Conservation (phyloP, 1,140 invertebrate species). For the Drosophila prosaltans region DNA sequence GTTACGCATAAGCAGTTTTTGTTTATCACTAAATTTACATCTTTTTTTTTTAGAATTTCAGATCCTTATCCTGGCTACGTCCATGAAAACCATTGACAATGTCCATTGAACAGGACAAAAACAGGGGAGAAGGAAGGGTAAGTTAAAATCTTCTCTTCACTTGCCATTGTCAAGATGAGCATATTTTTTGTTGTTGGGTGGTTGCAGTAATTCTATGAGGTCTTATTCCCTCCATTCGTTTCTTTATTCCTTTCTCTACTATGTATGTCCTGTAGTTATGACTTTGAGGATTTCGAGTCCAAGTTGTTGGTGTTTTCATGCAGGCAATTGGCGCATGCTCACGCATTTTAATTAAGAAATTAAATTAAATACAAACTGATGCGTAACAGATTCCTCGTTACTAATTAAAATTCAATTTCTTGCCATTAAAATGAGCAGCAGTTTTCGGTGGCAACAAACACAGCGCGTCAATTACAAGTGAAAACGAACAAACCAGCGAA, state of each 20-base stretch:
- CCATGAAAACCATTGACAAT: not conserved
- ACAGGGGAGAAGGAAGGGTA: not conserved
- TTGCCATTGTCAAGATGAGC: slow-evolving; percentile 35
- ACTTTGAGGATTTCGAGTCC: slow-evolving; percentile 1
- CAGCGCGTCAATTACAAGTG: slow-evolving; percentile 66
- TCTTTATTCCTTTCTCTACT: too few species aligned
- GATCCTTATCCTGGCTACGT: not conserved
- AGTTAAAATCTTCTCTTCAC: not conserved
- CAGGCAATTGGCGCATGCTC: slow-evolving; percentile 56
- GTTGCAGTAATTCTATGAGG: too few species aligned
- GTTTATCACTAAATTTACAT: too few species aligned
- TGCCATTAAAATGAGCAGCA: slow-evolving; percentile 78
- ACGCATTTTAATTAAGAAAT: slow-evolving; percentile 82
- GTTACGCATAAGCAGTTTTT: too few species aligned
- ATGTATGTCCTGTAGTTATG: not conserved
- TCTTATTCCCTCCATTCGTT: too few species aligned
- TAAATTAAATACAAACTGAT: slow-evolving; percentile 82
- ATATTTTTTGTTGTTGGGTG: slow-evolving; percentile 19
- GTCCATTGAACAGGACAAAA: not conserved
- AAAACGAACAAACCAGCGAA: slow-evolving; percentile 10
- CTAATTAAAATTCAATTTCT: slow-evolving; percentile 82
- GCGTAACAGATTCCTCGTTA: slow-evolving; percentile 81
- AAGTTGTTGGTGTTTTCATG: slow-evolving; percentile 67
- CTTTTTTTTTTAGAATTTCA: not conserved
- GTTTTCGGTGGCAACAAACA: slow-evolving; percentile 45